These are phyloP conservation scores for Apodemia duryi DNA, from an alignment of 2,888 invertebrate genomes.

Conservation along the genomic window DNA sequence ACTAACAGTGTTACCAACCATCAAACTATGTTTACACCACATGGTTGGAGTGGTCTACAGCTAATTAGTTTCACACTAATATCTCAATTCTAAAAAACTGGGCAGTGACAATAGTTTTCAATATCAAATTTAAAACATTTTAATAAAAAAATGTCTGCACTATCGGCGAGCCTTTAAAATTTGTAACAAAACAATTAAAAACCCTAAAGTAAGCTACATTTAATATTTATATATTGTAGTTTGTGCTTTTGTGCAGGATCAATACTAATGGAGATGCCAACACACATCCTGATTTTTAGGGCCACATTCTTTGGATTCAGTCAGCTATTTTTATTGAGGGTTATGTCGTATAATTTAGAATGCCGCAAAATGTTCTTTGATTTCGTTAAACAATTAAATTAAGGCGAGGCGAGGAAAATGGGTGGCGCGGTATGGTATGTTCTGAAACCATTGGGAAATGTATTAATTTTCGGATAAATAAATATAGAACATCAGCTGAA, in stretches of 20 bases:
- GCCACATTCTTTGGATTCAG: neutral
- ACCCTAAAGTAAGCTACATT: neutral
- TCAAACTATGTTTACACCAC: conserved; percentile 7
- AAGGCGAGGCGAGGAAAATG: too few relatives aligned
- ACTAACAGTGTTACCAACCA: conserved; percentile 8
- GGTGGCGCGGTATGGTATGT: too few relatives aligned
- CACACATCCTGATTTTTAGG: neutral
- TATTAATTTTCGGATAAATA: too few relatives aligned
- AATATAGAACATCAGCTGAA: too few relatives aligned
- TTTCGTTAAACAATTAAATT: too few relatives aligned
- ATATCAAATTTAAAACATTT: neutral
- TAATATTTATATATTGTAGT: neutral
- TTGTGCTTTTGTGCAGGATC: conserved; percentile 8
- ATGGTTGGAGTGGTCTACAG: conserved; percentile 12
- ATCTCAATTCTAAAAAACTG: conserved; percentile 5
- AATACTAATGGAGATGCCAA: neutral
- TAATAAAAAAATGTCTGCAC: neutral
- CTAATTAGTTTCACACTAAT: conserved; percentile 10
- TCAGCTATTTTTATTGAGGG: neutral
- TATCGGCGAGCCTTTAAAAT: neutral
- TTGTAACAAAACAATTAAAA: neutral
- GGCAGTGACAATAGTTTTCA: conserved; percentile 6
- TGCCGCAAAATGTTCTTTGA: neutral
- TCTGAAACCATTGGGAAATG: too few relatives aligned
- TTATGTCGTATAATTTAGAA: neutral